Percentiles rank a stretch among this genome's conserved stretches.
Conservation (phyloP, 2,888 invertebrate genomes). For the Baccha elongata region DNA sequence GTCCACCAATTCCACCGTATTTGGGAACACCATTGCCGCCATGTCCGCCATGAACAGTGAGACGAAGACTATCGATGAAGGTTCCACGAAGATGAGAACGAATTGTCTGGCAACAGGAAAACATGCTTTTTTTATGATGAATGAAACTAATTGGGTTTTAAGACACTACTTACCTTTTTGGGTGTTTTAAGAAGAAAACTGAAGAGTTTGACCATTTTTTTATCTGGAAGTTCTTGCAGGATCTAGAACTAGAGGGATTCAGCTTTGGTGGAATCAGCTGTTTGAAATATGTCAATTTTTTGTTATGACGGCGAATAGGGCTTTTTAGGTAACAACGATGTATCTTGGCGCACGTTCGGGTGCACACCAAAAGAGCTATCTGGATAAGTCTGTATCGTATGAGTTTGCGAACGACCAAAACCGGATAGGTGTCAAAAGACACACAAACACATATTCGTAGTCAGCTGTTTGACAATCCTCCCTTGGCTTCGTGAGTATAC, state of each 20-base stretch:
- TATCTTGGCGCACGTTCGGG: too few relatives aligned
- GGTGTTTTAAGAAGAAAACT: slow-evolving; percentile 77
- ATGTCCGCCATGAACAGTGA: slow-evolving; percentile 91
- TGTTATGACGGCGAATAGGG: too few relatives aligned
- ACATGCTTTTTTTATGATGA: neutral
- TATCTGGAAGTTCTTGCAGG: neutral
- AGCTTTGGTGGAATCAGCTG: slow-evolving; percentile 20
- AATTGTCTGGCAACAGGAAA: slow-evolving; percentile 73
- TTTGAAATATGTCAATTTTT: slow-evolving; percentile 7
- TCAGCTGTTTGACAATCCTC: too few relatives aligned
- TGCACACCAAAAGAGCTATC: too few relatives aligned
- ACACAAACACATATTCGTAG: too few relatives aligned
- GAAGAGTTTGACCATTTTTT: slow-evolving; percentile 79
- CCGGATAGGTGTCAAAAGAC: too few relatives aligned
- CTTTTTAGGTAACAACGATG: too few relatives aligned
- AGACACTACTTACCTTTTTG: slow-evolving; percentile 76
- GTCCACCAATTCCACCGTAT: slow-evolving; percentile 95
- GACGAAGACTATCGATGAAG: slow-evolving; percentile 91
- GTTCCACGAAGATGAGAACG: slow-evolving; percentile 79
- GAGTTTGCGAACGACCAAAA: too few relatives aligned
- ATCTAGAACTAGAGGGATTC: neutral
- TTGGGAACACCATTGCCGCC: slow-evolving; percentile 89
- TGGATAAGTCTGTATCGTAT: too few relatives aligned
- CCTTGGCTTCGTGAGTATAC: too few relatives aligned
- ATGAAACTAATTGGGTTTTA: neutral